Evolutionary conservation across 2,888 invertebrate species (phyloP), one percentile per base, ranked within the genome.

Genomic region (Xylocampa areola): DNA sequence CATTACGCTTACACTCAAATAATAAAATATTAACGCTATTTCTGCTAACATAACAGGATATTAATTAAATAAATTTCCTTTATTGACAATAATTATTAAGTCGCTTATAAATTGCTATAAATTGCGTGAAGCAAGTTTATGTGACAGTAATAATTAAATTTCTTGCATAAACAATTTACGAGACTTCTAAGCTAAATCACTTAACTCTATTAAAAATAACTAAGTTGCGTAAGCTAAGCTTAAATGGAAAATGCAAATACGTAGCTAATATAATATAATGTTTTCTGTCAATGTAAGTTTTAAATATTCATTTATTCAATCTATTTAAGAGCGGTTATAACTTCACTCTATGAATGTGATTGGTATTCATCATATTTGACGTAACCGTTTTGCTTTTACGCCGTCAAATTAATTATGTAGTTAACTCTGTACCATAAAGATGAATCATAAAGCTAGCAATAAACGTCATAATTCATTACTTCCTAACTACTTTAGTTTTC

Each of bases 401-500:
- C 23, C 4, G 2, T n/a, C 30, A 36, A 45, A 47, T 41, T 8
- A 25, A 33, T 19, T 27, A 27, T 6, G 3, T 23, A 33, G 1
- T 13, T 23, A 41, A 39, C 23, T 17, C 7, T 6, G n/a, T 4
- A 14, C n/a, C 6, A 10, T 44, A 30, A 69, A 39, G 64, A 25
- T 8, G 19, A 19, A 35, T 1, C 30, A 23, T 51, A 37, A 41
- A 54, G 0, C 10, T 37, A 37, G 27, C 7, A 41, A 0, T 62
- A 21, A 51, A 39, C 17, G 16, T 37, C 17, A n/a, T 40, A 35
- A 39, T 29, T 44, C 2, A n/a, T 7, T 25, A 35, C 44, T 65
- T 54, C 41, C 66, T 65, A 17, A n/a, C 2, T 16, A 10, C 7
- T n/a, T n/a, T 17, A 16, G 35, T 35, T 68, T 50, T 50, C 52